phyloP scores from a whole-genome alignment of 2,888 invertebrate species.

The Pollenia labialis region DNA sequence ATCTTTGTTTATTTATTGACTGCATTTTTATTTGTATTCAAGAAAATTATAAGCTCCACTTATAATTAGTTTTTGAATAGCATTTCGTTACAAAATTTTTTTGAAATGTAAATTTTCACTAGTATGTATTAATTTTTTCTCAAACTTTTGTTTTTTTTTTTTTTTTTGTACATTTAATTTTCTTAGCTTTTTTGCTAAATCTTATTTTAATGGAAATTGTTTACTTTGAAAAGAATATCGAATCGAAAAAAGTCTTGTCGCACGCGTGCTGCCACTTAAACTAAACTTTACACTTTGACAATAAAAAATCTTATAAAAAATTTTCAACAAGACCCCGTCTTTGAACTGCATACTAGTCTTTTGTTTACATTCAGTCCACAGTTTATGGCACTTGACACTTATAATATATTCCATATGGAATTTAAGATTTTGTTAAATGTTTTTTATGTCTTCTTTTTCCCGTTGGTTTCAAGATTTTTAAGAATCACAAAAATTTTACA shows the following conservation, averaged over 20 bases:
- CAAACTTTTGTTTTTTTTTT: not conserved
- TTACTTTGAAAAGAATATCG: slow-evolving; percentile 16
- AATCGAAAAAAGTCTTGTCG: slow-evolving; percentile 6
- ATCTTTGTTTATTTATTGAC: no score
- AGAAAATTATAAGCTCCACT: no score
- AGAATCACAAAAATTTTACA: slow-evolving; percentile 56
- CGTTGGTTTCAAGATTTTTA: not conserved
- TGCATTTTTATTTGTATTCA: no score
- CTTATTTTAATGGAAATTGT: slow-evolving; percentile 8
- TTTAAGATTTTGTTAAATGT: slow-evolving; percentile 46
- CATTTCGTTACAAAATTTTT: no score
- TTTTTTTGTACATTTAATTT: not conserved
- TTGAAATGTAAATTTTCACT: no score
- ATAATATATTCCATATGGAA: slow-evolving; percentile 18
- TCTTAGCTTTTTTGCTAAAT: not conserved
- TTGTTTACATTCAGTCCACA: slow-evolving; percentile 3
- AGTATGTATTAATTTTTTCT: not conserved
- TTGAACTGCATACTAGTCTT: slow-evolving; percentile 27
- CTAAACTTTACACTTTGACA: slow-evolving; percentile 69
- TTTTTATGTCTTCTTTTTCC: slow-evolving; percentile 13
- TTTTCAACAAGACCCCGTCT: slow-evolving; percentile 20
- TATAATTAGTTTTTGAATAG: no score
- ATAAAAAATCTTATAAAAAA: slow-evolving; percentile 62
- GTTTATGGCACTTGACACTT: not conserved
- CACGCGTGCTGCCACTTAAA: slow-evolving; percentile 62